Evolutionary conservation across 2,797 vertebrate genomes (phyloP).

Genomic region (Falco columbarius): DNA sequence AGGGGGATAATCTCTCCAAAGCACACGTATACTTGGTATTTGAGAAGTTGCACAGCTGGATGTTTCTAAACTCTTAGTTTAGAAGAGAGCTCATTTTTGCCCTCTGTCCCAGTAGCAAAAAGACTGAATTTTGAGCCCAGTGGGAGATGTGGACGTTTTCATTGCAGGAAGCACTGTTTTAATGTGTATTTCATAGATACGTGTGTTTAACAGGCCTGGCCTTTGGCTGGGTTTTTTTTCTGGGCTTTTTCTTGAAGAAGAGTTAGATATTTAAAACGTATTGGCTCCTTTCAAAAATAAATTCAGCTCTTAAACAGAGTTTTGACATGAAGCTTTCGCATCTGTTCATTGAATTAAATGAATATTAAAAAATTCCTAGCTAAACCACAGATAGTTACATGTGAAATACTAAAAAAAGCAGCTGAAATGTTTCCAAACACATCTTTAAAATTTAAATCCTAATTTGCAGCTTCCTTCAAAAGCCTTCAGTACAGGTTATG

Average conservation of each 20-base stretch:
- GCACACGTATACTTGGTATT: neutral
- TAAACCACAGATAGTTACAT: conserved; percentile 31
- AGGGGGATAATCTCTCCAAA: neutral
- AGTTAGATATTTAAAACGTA: conserved; percentile 21
- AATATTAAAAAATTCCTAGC: conserved; percentile 67
- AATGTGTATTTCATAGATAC: neutral
- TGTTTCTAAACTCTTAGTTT: neutral
- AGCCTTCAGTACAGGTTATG: neutral
- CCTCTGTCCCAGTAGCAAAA: neutral
- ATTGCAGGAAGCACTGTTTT: conserved; percentile 30
- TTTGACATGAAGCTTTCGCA: conserved; percentile 33
- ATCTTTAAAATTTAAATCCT: conserved; percentile 9
- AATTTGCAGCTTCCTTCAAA: conserved; percentile 17
- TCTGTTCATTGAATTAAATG: conserved; percentile 33
- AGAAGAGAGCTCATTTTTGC: neutral
- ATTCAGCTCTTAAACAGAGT: conserved; percentile 36
- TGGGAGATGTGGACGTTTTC: conserved; percentile 6
- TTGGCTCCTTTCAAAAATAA: conserved; percentile 46
- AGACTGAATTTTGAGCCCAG: neutral
- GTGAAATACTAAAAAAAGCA: conserved; percentile 8
- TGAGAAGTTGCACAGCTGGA: neutral
- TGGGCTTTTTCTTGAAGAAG: neutral
- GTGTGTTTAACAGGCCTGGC: conserved; percentile 14
- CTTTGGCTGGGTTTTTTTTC: conserved; percentile 44
- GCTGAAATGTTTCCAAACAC: conserved; percentile 27